Base-by-base conservation (phyloP, 2,888 invertebrate genomes). In the Mimachlamys varia region DNA sequence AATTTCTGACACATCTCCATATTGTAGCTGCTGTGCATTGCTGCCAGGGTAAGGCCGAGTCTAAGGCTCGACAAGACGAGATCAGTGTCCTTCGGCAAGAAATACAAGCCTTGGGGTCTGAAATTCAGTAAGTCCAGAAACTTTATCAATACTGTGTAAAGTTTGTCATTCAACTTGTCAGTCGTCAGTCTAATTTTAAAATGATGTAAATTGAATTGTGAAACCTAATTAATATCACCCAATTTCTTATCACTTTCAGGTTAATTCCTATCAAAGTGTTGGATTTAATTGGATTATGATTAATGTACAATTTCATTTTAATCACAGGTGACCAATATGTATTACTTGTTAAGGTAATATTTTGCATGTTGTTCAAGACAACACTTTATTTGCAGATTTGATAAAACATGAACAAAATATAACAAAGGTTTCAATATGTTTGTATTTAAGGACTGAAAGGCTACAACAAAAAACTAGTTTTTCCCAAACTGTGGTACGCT, bases 91-190 rank as follows among this genome's bases (percentile, higher is more conserved):
- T 95, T 90, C 93, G 92, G 89, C 92, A 92, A 91, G 94, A 95
- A 93, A 93, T 95, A 89, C 93, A 94, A 92, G 91, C 93, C 93
- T 93, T 96, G 89, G 94, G 94, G 93, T 92, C 93, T 90, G 94
- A 95, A 90, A 95, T 95, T 93, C 95, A 95, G 95, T 96, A 95
- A 95, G 95, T 95, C 92, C 90, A 90, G 91, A 89, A 76, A 88
- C 90, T 89, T 93, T 89, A 89, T 90, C 87, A 58, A 89, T 76
- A 87, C n/a, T n/a, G 76, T 88, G 53, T 89, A 90, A 76, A 76
- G 76, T 76, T 76, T 33, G 76, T 76, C 33, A 15, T 76, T 33
- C 17, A 76, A 33, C 76, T n/a, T 27, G 27, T 22, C 27, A 33
- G 76, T 76, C 27, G 7, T 76, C 12, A 76, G 76, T 76, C n/a